Conservation (phyloP, 2,888 invertebrate species). For the Nasonia oneida region DNA sequence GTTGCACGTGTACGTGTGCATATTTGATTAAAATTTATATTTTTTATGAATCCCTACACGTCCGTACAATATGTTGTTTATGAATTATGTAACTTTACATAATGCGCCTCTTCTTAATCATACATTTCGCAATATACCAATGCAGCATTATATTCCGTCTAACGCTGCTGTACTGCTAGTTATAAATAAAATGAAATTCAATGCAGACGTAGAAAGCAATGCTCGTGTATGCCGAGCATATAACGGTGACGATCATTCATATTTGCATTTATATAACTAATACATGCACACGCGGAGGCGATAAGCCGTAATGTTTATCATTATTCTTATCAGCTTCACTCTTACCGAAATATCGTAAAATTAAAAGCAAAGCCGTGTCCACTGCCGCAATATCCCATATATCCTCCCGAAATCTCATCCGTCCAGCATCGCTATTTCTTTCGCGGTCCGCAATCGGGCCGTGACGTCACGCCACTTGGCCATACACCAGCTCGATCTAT, state of each 20-base stretch:
- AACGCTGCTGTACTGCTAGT: not conserved
- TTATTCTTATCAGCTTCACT: slow-evolving; percentile 4
- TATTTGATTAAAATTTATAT: not conserved
- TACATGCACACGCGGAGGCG: too few species aligned
- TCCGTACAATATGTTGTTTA: not conserved
- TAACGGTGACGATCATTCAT: not conserved
- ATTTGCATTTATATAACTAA: not conserved
- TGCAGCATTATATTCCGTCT: not conserved
- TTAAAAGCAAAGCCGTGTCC: not conserved
- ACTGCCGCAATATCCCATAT: not conserved
- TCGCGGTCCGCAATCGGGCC: slow-evolving; percentile 40
- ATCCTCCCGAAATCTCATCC: not conserved
- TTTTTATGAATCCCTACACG: not conserved
- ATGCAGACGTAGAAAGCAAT: not conserved
- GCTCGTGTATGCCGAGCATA: not conserved
- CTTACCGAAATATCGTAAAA: not conserved
- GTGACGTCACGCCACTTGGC: slow-evolving; percentile 31
- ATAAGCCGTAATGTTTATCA: not conserved
- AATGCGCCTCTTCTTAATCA: not conserved
- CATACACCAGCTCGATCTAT: not conserved
- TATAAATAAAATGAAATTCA: not conserved
- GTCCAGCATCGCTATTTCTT: not conserved
- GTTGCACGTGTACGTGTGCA: not conserved
- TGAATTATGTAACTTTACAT: not conserved
- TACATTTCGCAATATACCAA: not conserved